These are phyloP conservation scores for Criorhina ranunculi DNA, from an alignment of 2,888 invertebrate genomes.

Conservation along the genomic window DNA sequence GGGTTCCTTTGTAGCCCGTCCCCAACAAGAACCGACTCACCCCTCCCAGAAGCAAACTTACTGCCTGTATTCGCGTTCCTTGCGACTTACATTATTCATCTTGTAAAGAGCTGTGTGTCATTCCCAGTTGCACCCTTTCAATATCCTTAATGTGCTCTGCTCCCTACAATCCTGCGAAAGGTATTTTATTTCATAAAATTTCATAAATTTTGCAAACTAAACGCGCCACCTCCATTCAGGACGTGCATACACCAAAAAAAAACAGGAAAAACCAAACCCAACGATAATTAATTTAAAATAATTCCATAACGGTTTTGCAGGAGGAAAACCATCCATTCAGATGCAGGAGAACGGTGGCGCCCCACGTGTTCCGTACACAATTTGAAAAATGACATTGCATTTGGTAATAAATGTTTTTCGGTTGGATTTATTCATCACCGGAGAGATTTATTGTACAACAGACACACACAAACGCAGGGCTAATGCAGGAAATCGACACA, in stretches of 20 bases:
- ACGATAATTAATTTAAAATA: slow-evolving; percentile 74
- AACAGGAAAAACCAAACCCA: background rate
- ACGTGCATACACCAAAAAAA: background rate
- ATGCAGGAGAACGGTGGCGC: slow-evolving; percentile 11
- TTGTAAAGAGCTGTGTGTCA: too few species aligned
- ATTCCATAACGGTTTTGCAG: slow-evolving; percentile 59
- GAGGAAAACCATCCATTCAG: slow-evolving; percentile 41
- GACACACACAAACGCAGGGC: slow-evolving; percentile 11
- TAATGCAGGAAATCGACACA: slow-evolving; percentile 13
- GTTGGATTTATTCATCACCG: slow-evolving; percentile 65
- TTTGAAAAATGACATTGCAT: slow-evolving; percentile 70
- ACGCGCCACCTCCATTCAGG: background rate
- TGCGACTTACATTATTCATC: too few species aligned
- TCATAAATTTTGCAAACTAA: too few species aligned
- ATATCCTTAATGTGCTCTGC: too few species aligned
- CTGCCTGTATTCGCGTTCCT: too few species aligned
- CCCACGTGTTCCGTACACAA: slow-evolving; percentile 25
- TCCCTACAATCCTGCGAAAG: too few species aligned
- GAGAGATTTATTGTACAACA: slow-evolving; percentile 52
- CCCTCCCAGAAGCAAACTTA: too few species aligned
- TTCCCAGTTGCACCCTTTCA: too few species aligned
- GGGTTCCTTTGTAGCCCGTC: too few species aligned
- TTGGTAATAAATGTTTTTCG: slow-evolving; percentile 66
- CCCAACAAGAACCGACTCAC: too few species aligned
- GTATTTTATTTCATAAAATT: too few species aligned